These are phyloP conservation scores for Phyllostomus hastatus DNA, from an alignment of 2,113 vertebrate genomes.

Conservation along the genomic window DNA sequence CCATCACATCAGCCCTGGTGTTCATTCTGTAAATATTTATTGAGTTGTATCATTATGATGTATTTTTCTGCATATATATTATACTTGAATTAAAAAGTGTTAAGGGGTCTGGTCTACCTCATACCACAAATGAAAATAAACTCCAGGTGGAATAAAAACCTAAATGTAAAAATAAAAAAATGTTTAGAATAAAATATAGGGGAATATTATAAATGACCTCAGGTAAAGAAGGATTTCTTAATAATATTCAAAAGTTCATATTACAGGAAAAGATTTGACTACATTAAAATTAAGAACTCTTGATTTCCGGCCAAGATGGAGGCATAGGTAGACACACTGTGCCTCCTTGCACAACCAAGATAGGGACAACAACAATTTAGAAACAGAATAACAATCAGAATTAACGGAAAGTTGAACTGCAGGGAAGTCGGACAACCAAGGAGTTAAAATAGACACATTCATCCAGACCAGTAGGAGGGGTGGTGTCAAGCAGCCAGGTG, in stretches of 20 bases:
- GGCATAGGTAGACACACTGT: too few relatives aligned
- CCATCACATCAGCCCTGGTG: background rate
- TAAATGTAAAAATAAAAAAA: constrained; percentile 13
- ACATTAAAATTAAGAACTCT: constrained; percentile 30
- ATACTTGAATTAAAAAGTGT: constrained; percentile 18
- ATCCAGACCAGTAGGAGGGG: too few relatives aligned
- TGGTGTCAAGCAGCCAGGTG: too few relatives aligned
- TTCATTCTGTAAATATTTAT: constrained; percentile 2
- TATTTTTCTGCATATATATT: background rate
- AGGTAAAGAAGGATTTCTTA: constrained; percentile 4
- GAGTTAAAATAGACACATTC: too few relatives aligned
- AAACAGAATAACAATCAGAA: too few relatives aligned
- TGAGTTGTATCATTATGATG: background rate
- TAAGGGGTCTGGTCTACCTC: background rate
- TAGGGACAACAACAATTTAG: too few relatives aligned
- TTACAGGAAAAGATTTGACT: background rate
- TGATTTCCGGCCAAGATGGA: background rate
- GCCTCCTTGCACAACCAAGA: too few relatives aligned
- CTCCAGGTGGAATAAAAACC: background rate
- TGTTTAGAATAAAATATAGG: background rate
- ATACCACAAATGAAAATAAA: constrained; percentile 38
- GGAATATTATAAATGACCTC: background rate
- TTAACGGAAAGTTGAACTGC: too few relatives aligned
- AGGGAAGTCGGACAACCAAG: too few relatives aligned
- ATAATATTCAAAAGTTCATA: background rate